These are phyloP conservation scores for Phataginus tetradactyla DNA, from an alignment of 2,797 vertebrate genomes.

Conservation along the genomic window DNA sequence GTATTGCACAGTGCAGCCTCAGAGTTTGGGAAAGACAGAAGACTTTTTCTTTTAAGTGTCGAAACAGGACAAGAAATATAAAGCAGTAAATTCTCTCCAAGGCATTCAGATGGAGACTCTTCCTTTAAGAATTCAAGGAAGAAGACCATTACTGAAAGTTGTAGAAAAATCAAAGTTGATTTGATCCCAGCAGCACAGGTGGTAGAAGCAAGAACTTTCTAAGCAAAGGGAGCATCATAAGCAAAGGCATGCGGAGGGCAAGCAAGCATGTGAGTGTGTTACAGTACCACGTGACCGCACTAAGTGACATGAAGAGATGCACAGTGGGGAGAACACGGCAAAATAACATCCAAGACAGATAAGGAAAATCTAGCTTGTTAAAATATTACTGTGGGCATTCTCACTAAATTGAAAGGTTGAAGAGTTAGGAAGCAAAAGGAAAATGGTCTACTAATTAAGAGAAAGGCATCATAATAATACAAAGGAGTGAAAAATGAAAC, in stretches of 20 bases:
- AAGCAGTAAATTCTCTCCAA: background rate
- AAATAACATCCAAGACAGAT: background rate
- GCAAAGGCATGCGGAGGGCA: background rate
- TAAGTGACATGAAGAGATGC: background rate
- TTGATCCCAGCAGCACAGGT: background rate
- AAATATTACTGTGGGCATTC: background rate
- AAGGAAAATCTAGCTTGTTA: background rate
- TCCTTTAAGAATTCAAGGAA: background rate
- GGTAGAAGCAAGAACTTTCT: background rate
- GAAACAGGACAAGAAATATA: background rate
- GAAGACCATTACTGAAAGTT: background rate
- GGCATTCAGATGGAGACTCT: background rate
- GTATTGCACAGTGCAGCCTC: background rate
- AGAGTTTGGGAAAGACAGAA: background rate
- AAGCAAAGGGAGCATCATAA: background rate
- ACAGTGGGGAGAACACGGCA: background rate
- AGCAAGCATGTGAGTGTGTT: no score
- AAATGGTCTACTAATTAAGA: background rate
- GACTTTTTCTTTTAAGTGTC: background rate
- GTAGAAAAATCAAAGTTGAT: background rate
- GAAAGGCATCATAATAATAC: background rate
- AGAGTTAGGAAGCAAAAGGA: background rate
- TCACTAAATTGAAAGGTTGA: background rate
- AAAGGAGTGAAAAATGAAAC: background rate
- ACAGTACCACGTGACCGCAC: background rate